phyloP scores from a whole-genome alignment of 2,113 vertebrate genomes.

The Cheilinus undulatus region DNA sequence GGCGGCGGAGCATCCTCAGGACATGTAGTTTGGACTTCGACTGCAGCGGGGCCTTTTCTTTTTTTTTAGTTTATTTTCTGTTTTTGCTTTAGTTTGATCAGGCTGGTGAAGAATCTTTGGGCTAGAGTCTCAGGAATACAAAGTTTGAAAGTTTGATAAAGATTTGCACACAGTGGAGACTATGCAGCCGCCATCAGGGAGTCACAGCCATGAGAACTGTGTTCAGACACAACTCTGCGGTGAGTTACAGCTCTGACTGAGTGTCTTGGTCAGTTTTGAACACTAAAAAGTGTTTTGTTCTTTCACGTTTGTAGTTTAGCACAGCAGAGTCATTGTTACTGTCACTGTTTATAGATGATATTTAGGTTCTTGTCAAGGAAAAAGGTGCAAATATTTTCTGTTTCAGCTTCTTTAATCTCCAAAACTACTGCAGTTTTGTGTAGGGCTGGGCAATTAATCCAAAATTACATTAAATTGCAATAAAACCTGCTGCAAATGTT shows the following conservation, averaged over 20 bases:
- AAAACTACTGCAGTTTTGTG: too few species aligned
- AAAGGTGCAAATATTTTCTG: too few species aligned
- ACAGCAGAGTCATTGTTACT: too few species aligned
- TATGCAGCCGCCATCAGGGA: constrained; percentile 71
- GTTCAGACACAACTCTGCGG: constrained; percentile 70
- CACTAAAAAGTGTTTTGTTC: too few species aligned
- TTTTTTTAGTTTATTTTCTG: constrained; percentile 2
- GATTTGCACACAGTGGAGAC: background rate
- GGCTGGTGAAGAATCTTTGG: background rate
- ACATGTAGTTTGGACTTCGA: constrained; percentile 35
- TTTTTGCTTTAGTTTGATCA: background rate
- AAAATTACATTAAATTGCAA: too few species aligned
- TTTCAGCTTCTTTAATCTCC: too few species aligned
- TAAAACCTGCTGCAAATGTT: too few species aligned
- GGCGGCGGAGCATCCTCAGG: constrained; percentile 16
- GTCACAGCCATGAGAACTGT: constrained; percentile 66
- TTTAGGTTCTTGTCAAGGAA: too few species aligned
- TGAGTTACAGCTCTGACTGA: constrained; percentile 42
- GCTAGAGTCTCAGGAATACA: constrained; percentile 19
- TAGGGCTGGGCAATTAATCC: too few species aligned
- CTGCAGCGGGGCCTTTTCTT: background rate
- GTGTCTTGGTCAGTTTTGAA: too few species aligned
- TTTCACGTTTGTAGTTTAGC: too few species aligned
- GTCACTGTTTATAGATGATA: too few species aligned
- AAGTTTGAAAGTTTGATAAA: background rate